A percentile compares a stretch with the other conserved stretches of the same genome.
These are phyloP conservation scores for Tachina fera DNA, from an alignment of 2,888 invertebrate genomes.

Conservation along the genomic window DNA sequence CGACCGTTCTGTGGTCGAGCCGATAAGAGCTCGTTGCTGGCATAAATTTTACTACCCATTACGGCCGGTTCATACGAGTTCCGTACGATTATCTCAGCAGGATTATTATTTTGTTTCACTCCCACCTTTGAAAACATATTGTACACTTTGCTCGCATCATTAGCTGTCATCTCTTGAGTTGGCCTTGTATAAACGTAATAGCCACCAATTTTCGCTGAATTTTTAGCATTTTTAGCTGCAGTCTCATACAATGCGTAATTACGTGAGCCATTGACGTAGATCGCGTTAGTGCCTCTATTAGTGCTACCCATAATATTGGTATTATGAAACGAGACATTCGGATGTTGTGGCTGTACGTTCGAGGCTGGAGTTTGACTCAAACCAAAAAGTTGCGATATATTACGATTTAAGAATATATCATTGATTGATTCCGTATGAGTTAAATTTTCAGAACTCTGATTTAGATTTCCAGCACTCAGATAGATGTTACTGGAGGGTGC, in stretches of 20 bases:
- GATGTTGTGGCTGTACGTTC: slow-evolving; percentile 62
- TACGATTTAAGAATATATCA: slow-evolving; percentile 81
- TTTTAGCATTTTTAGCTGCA: slow-evolving; percentile 79
- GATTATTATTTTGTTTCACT: slow-evolving; percentile 74
- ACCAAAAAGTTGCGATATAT: slow-evolving; percentile 80
- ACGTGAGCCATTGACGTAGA: slow-evolving; percentile 62
- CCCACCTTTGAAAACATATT: slow-evolving; percentile 81
- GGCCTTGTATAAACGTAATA: slow-evolving; percentile 77
- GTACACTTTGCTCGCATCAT: slow-evolving; percentile 78
- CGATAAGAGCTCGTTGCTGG: slow-evolving; percentile 74
- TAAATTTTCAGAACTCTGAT: slow-evolving; percentile 72
- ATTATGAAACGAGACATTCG: slow-evolving; percentile 76
- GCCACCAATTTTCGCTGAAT: slow-evolving; percentile 76
- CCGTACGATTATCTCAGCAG: slow-evolving; percentile 74
- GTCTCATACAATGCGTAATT: slow-evolving; percentile 78
- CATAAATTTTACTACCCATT: slow-evolving; percentile 62
- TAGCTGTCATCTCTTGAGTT: slow-evolving; percentile 60
- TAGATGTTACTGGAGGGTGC: slow-evolving; percentile 74
- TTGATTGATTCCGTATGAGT: slow-evolving; percentile 79
- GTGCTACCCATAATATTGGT: slow-evolving; percentile 74
- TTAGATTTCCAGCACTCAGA: slow-evolving; percentile 71
- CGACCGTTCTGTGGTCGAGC: slow-evolving; percentile 72
- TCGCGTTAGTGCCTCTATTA: slow-evolving; percentile 68
- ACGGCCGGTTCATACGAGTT: slow-evolving; percentile 74
- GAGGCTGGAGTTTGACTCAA: slow-evolving; percentile 69